Percentiles rank a stretch among this genome's conserved stretches.
Conservation (phyloP, 2,113 vertebrate species). For the Dromas ardeola region DNA sequence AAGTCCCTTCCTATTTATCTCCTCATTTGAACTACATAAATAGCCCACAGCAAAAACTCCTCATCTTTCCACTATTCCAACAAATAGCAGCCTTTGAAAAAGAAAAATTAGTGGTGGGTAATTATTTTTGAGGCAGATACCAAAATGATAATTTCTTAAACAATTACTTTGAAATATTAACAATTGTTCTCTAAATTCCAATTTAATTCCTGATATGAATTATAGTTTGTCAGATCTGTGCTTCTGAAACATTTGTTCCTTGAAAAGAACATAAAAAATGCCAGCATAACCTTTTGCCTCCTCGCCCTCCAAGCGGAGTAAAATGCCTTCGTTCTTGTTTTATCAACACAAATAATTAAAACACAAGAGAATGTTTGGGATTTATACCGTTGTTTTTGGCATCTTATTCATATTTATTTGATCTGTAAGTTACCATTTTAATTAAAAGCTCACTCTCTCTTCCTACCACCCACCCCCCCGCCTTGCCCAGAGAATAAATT, state of each 20-base stretch:
- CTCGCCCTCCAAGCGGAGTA: background rate
- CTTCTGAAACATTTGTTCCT: constrained; percentile 45
- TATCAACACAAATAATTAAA: constrained; percentile 63
- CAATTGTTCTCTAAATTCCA: constrained; percentile 61
- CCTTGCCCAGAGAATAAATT: constrained; percentile 16
- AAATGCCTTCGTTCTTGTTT: constrained; percentile 20
- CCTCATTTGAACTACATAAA: constrained; percentile 50
- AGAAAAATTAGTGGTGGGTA: constrained; percentile 58
- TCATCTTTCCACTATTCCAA: constrained; percentile 20
- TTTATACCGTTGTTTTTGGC: constrained; percentile 45
- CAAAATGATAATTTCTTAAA: constrained; percentile 63
- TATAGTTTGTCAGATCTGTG: constrained; percentile 56
- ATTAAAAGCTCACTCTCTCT: constrained; percentile 40
- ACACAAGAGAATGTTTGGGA: constrained; percentile 57
- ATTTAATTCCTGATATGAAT: constrained; percentile 54
- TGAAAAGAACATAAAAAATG: constrained; percentile 31
- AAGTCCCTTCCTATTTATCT: constrained; percentile 57
- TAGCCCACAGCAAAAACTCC: constrained; percentile 44
- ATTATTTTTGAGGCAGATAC: constrained; percentile 62
- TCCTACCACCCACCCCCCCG: background rate
- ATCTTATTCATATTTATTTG: constrained; percentile 66
- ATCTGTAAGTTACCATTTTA: constrained; percentile 59
- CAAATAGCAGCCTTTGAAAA: constrained; percentile 45
- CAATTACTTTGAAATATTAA: constrained; percentile 66
- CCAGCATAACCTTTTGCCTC: constrained; percentile 32